Evolutionary conservation across 1,140 invertebrate species (phyloP), one percentile per base, ranked within the genome.

Genomic region (Zaprionus nigranus): DNA sequence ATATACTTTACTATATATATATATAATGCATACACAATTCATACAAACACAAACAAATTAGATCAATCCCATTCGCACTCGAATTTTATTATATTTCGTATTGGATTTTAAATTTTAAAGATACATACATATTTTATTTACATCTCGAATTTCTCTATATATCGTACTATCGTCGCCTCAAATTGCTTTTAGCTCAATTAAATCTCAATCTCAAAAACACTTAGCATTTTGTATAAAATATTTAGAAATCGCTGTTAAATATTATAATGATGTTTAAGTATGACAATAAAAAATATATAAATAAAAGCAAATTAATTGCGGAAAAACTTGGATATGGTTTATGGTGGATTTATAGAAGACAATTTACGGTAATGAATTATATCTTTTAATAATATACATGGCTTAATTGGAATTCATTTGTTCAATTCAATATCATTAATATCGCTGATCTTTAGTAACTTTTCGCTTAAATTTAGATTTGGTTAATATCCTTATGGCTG

Each of bases 71-170:
- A 72, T 54, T 70, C 68, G 58, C 53, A 51, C 81, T 85, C 82
- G 78, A 84, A 85, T 84, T 84, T 70, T 76, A 58, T 77, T 69
- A 58, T 58, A 30, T 38, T 22, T 61, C 20, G 11, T 34, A 59
- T 66, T 28, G 38, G 28, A n/a, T 17, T 56, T n/a, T 40, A 56
- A 34, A 58, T 58, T 58, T 36, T 36, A 53, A 63, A 67, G 57
- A 26, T 51, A 56, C 15, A 26, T 51, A 56, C 15, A 49, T 34
- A 11, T 34, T 63, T 65, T 69, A 11, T 58, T 20, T 78, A 54
- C 36, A 7, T 53, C 53, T 84, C 49, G 58, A 74, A 67, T 72
- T 75, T 65, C 34, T 60, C n/a, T 20, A 49, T 46, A 28, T 28
- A 28, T 28, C 9, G 9, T 30, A 11, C 9, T 30, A 51, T 51